Base-by-base conservation (phyloP, 1,140 invertebrate genomes). In the Drosophila nannoptera region DNA sequence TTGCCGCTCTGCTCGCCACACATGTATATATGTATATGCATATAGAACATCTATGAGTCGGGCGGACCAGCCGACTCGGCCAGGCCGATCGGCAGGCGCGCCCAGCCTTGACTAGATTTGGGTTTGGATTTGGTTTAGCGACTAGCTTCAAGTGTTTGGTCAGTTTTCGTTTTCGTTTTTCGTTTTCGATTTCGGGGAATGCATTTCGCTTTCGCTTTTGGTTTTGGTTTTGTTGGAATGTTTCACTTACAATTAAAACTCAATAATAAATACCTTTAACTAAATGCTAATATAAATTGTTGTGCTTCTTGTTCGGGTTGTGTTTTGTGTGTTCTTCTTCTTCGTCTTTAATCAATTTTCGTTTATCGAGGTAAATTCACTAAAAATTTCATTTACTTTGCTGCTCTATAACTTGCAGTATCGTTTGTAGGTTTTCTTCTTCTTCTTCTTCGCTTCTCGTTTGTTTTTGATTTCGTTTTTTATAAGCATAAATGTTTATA, bases 31-130 rank as follows among this genome's bases (percentile, higher is more conserved):
- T 58, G 36, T 48, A 8, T 32, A 31, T 52, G 29, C 42, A 55
- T 61, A 59, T 70, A n/a, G n/a, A 66, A 64, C 55, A 43, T 66
- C 62, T 65, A 72, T 59, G 50, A 60, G 50, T 12, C 14, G 52
- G 40, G 5, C 3, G 22, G 36, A 32, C 33, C 16, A 14, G 32
- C 55, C 49, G 33, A 45, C 31, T 22, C 5, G 65, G 65, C 65
- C 65, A 48, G 32, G 58, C 65, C 65, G 52, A 35, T 12, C 32
- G 55, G 61, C 45, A 38, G 22, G 6, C 8, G 16, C 16, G 50
- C 45, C 64, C 22, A 31, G 36, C 45, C 58, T 69, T 84, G 81
- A 84, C 81, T 87, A 87, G 78, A 78, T 63, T 63, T 68, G 62
- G n/a, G 48, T 66, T 73, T 54, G 38, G 22, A 5, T 46, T 29